Evolutionary conservation across 2,797 vertebrate genomes (phyloP).

Genomic region (Esox masquinongy): DNA sequence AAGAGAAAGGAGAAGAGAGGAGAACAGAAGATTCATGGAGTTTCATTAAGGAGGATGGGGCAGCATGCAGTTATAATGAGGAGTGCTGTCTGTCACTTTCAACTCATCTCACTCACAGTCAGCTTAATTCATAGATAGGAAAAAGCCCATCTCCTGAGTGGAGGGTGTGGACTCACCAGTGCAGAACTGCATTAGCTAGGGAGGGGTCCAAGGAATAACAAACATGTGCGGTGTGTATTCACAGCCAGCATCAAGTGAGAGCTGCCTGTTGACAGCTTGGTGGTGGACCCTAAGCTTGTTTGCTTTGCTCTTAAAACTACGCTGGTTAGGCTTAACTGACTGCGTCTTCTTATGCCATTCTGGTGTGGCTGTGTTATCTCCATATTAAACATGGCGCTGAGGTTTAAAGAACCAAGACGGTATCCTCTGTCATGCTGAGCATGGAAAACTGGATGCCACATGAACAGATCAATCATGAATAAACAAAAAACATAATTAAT

Average conservation of each 20-base stretch:
- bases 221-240: neutral
- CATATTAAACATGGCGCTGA: constrained; percentile 10
- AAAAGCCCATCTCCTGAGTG: constrained; percentile 14
- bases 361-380: constrained; percentile 31
- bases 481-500: neutral
- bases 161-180: neutral
- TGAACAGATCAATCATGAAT: neutral
- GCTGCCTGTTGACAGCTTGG: constrained; percentile 7
- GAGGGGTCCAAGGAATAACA: constrained; percentile 7
- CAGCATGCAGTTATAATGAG: constrained; percentile 39
- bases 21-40: constrained; percentile 44
- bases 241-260: constrained; percentile 1
- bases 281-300: constrained; percentile 20
- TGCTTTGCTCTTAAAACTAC: constrained; percentile 56
- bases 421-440: neutral
- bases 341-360: constrained; percentile 48
- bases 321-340: constrained; percentile 46
- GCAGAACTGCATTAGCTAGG: constrained; percentile 2
- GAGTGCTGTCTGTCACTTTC: constrained; percentile 41
- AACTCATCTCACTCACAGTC: constrained; percentile 40
- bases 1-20: constrained; percentile 36
- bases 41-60: constrained; percentile 53
- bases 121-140: constrained; percentile 39
- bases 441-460: neutral
- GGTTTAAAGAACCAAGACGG: neutral